phyloP scores from a whole-genome alignment of 2,113 vertebrate species.

The Oryzias melastigma region DNA sequence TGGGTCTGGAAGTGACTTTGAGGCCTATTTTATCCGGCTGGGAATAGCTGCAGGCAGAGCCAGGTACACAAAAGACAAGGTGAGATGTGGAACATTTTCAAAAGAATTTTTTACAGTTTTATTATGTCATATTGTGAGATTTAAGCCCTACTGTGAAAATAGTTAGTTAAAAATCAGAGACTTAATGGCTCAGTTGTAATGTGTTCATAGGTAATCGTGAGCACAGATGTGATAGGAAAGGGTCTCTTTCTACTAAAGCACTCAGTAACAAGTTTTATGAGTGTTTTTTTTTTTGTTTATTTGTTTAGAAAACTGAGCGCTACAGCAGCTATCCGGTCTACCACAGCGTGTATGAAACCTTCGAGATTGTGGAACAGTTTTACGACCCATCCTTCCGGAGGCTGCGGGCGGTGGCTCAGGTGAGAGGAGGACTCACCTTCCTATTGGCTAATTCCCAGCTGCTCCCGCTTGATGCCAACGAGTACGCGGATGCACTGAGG shows the following conservation, averaged over 20 bases:
- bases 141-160: too few species aligned
- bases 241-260: too few species aligned
- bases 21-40: constrained; percentile 92
- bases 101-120: too few species aligned
- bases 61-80: constrained; percentile 91
- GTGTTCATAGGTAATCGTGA: neutral
- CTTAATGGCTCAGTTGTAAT: neutral
- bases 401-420: constrained; percentile 83
- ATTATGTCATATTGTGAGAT: too few species aligned
- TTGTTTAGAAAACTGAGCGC: constrained; percentile 83
- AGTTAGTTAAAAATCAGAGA: too few species aligned
- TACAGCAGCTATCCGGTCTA: constrained; percentile 95
- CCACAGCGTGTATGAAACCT: constrained; percentile 94
- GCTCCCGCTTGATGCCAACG: constrained; percentile 84
- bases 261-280: too few species aligned
- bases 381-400: constrained; percentile 89
- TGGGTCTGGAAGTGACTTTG: constrained; percentile 97
- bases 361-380: constrained; percentile 88
- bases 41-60: constrained; percentile 90
- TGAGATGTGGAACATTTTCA: constrained; percentile 1
- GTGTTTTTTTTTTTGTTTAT: constrained; percentile 15
- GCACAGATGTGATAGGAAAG: neutral
- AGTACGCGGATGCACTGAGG: constrained; percentile 84
- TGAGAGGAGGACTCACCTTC: constrained; percentile 86
- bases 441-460: constrained; percentile 84